Conservation (phyloP, 2,113 vertebrate species). For the Strigops habroptila region DNA sequence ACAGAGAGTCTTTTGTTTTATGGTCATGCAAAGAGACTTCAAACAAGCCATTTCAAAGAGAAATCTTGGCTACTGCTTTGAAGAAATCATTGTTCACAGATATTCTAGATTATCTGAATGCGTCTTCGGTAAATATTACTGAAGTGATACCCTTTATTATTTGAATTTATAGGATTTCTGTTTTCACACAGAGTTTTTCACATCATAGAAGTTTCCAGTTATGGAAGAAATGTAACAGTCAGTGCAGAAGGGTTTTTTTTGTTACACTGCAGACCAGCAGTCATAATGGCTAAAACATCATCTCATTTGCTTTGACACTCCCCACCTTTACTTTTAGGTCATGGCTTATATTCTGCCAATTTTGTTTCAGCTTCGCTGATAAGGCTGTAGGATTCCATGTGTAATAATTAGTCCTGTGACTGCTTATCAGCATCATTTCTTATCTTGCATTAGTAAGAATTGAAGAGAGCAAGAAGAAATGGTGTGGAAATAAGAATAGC, state of each 20-base stretch:
- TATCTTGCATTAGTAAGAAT: neutral
- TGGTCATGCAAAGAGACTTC: neutral
- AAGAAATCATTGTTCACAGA: constrained; percentile 25
- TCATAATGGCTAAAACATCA: neutral
- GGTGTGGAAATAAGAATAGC: neutral
- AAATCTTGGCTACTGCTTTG: constrained; percentile 32
- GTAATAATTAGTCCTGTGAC: neutral
- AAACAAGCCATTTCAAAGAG: constrained; percentile 26
- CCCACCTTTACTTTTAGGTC: neutral
- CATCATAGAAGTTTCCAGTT: neutral
- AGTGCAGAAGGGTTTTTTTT: neutral
- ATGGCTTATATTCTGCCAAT: neutral
- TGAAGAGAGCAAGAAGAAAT: neutral
- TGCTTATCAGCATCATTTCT: neutral
- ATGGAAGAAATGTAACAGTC: neutral
- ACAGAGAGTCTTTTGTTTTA: constrained; percentile 58
- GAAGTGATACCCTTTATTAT: neutral
- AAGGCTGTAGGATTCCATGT: neutral
- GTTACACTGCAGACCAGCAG: neutral
- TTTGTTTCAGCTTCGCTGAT: constrained; percentile 23
- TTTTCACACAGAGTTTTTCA: neutral
- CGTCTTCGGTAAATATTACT: constrained; percentile 2
- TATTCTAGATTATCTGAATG: constrained; percentile 3
- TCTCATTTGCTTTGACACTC: neutral
- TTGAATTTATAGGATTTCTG: neutral